Evolutionary conservation across 2,888 invertebrate species (phyloP).

Genomic region (Melinaea menophilus): DNA sequence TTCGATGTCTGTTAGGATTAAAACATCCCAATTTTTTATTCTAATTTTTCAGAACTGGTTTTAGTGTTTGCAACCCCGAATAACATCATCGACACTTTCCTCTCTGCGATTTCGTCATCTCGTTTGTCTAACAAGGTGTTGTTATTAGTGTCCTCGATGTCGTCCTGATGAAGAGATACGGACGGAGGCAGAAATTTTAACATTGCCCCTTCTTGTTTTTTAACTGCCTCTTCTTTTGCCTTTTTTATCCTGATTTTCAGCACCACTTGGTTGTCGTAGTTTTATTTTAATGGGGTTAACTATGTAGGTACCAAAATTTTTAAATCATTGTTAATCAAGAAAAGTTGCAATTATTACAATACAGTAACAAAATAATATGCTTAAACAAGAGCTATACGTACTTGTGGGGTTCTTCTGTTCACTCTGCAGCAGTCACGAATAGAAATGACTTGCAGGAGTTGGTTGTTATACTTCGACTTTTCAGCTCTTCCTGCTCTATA

Average conservation of each 20-base stretch:
- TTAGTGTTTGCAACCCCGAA: neutral
- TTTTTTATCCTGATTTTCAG: neutral
- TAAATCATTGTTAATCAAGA: slow-evolving; percentile 1
- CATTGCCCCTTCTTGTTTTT: slow-evolving; percentile 2
- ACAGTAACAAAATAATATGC: too few species aligned
- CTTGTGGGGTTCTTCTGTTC: too few species aligned
- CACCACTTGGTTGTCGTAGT: neutral
- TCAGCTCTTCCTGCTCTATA: too few species aligned
- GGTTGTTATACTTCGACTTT: too few species aligned
- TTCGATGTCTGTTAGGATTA: slow-evolving; percentile 11
- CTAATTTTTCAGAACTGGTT: neutral
- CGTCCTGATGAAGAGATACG: neutral
- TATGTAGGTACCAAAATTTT: neutral
- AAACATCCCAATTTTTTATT: slow-evolving; percentile 2
- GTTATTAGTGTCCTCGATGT: neutral
- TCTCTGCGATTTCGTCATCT: neutral
- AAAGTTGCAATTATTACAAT: neutral
- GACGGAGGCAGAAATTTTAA: neutral
- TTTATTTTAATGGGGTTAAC: neutral
- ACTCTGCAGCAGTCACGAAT: too few species aligned
- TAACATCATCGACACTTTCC: neutral
- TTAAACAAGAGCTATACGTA: too few species aligned
- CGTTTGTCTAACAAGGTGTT: neutral
- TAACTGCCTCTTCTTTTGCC: slow-evolving; percentile 1
- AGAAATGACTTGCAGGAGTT: too few species aligned